Evolutionary conservation across 2,888 invertebrate genomes (phyloP).

Genomic region (Drosophila barbarae): DNA sequence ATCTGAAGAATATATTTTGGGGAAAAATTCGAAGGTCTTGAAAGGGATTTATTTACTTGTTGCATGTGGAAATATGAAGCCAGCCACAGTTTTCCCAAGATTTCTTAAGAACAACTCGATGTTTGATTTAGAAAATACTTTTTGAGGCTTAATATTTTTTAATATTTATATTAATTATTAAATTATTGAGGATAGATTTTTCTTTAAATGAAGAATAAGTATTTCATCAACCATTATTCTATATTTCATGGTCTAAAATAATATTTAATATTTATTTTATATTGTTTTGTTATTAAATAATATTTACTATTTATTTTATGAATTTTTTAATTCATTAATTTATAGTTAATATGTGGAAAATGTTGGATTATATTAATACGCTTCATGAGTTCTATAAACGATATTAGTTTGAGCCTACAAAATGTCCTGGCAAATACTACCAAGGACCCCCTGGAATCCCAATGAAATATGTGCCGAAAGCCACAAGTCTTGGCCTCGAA

Average conservation of each 20-base stretch:
- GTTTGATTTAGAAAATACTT: background rate
- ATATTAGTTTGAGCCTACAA: background rate
- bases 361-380: too few relatives aligned
- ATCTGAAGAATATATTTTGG: background rate
- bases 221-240: too few relatives aligned
- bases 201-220: too few relatives aligned
- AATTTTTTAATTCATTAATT: background rate
- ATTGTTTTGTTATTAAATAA: background rate
- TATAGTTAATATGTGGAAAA: too few relatives aligned
- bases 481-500: background rate
- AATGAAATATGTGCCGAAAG: background rate
- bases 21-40: background rate
- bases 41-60: conserved; percentile 10
- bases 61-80: background rate
- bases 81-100: too few relatives aligned
- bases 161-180: background rate
- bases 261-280: background rate
- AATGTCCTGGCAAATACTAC: background rate
- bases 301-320: background rate
- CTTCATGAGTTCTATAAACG: background rate
- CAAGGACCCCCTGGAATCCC: background rate
- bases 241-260: too few relatives aligned
- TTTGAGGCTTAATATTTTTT: background rate
- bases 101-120: too few relatives aligned
- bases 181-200: too few relatives aligned